Conservation (phyloP, 2,797 vertebrate species). For the Cuculus canorus region DNA sequence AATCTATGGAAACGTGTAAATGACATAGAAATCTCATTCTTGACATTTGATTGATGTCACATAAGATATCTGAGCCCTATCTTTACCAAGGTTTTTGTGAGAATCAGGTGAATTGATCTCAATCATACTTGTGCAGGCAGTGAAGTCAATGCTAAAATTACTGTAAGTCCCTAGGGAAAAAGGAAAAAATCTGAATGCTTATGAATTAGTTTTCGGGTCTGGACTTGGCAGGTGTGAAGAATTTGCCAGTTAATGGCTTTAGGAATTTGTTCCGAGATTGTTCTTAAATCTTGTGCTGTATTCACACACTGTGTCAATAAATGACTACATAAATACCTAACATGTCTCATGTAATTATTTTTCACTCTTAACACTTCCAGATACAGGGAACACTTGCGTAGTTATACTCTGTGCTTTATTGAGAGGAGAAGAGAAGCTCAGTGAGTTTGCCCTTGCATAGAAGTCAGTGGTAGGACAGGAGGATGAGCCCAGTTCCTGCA, state of each 20-base stretch:
- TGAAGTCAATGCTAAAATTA: background rate
- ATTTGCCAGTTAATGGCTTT: background rate
- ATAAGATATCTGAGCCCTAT: background rate
- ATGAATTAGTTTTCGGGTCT: background rate
- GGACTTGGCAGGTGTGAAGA: background rate
- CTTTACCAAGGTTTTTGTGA: background rate
- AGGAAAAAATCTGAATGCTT: background rate
- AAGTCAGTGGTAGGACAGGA: background rate
- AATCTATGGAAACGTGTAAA: background rate
- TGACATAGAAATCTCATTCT: background rate
- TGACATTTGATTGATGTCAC: background rate
- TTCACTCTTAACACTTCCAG: background rate
- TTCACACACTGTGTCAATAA: background rate
- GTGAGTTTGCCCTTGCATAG: background rate
- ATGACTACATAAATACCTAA: background rate
- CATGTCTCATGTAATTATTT: background rate
- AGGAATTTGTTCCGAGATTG: background rate
- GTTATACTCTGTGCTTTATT: background rate
- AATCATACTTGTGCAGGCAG: background rate
- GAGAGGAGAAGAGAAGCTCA: background rate
- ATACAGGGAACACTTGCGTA: background rate
- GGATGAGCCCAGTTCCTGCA: background rate
- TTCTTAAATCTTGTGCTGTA: background rate
- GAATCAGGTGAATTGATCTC: background rate
- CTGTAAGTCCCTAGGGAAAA: background rate